A percentile compares a stretch with the other conserved stretches of the same genome.
phyloP scores from a whole-genome alignment of 2,888 invertebrate species.

The Plusia festucae region DNA sequence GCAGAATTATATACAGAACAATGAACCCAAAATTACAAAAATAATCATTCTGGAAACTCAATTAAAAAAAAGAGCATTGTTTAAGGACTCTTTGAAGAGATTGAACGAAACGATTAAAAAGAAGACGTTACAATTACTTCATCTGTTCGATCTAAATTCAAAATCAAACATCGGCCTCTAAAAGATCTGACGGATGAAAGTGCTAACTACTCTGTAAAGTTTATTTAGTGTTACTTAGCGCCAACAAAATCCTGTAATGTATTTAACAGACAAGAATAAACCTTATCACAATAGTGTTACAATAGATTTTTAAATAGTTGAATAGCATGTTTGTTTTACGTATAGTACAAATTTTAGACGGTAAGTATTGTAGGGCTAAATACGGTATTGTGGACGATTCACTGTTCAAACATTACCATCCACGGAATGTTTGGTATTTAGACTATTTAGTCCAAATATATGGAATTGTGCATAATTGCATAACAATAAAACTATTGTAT shows the following conservation, averaged over 20 bases:
- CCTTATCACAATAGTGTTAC: constrained; percentile 35
- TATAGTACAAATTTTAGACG: constrained; percentile 41
- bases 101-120: neutral
- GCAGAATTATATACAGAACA: neutral
- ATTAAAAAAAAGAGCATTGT: too few relatives aligned
- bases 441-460: constrained; percentile 59
- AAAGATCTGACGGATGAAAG: constrained; percentile 65
- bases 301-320: constrained; percentile 14
- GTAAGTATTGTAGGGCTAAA: constrained; percentile 59
- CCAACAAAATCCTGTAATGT: constrained; percentile 41
- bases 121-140: neutral
- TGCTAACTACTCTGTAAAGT: constrained; percentile 70
- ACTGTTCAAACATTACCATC: constrained; percentile 62
- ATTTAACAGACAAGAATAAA: constrained; percentile 23
- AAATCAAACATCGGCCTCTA: constrained; percentile 60
- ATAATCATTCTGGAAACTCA: too few relatives aligned
- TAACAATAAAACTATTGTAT: constrained; percentile 60
- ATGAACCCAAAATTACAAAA: neutral
- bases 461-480: constrained; percentile 45
- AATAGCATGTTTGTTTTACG: constrained; percentile 28
- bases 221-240: constrained; percentile 39
- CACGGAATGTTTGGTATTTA: constrained; percentile 52
- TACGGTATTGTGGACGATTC: constrained; percentile 61
- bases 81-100: too few relatives aligned
- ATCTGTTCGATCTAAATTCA: constrained; percentile 25